Evolutionary conservation across 1,140 invertebrate genomes (phyloP).

Genomic region (Zaprionus inermis): DNA sequence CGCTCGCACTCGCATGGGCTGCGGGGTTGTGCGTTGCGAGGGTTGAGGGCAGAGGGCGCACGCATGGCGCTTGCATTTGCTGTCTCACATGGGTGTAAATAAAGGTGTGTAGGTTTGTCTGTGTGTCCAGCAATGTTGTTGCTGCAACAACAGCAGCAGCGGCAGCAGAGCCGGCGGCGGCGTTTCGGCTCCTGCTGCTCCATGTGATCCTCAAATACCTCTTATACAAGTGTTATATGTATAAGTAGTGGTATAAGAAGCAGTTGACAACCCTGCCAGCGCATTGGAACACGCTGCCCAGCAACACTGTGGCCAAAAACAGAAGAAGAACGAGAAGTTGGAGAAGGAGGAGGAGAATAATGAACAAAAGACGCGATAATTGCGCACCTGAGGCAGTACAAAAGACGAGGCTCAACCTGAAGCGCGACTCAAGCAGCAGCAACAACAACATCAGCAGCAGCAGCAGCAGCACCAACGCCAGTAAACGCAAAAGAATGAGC

Average conservation of each 20-base stretch:
- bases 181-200: constrained; percentile 18
- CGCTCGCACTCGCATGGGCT: constrained; percentile 41
- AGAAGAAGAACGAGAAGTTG: too few relatives aligned
- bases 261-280: not conserved
- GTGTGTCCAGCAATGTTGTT: constrained; percentile 69
- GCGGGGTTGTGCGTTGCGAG: constrained; percentile 3
- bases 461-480: not conserved
- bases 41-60: constrained; percentile 48
- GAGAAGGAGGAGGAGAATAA: constrained; percentile 19
- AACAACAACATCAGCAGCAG: not conserved
- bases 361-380: constrained; percentile 66
- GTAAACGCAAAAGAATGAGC: constrained; percentile 22
- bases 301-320: constrained; percentile 2
- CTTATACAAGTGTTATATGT: constrained; percentile 41
- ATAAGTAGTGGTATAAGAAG: not conserved
- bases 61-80: constrained; percentile 81
- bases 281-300: constrained; percentile 16
- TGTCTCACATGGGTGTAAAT: constrained; percentile 61
- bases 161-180: constrained; percentile 32
- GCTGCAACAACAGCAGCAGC: constrained; percentile 71
- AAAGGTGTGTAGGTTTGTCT: constrained; percentile 17
- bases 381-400: constrained; percentile 69
- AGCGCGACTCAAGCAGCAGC: constrained; percentile 29
- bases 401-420: constrained; percentile 40
- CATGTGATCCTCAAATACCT: constrained; percentile 33